Base-by-base conservation (phyloP, 2,113 vertebrate genomes). In the Sprattus sprattus region DNA sequence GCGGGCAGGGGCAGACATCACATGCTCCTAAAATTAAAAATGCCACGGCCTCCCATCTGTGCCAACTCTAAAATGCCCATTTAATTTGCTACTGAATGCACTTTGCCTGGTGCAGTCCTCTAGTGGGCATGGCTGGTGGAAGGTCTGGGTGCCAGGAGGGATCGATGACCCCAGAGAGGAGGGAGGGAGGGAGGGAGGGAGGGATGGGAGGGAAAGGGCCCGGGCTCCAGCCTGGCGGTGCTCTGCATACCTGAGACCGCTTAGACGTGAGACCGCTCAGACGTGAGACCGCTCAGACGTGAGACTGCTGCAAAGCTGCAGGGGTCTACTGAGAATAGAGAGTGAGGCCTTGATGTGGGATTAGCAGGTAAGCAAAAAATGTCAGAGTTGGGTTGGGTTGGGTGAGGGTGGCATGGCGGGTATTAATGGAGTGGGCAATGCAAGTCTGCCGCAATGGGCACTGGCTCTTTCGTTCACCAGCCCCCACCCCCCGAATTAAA, bases 261-360 rank as follows among this genome's bases (percentile, higher is more conserved):
- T 15, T n/a, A 15, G 13, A 78, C 15, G 25, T 28, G 28, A 28
- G 71, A 15, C 25, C 13, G 3, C 28, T 15, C n/a, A 15, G 13
- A 78, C 15, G 25, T 28, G 28, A 28, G 71, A 15, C 25, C 13
- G 3, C 28, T 15, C n/a, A 15, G 13, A 78, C 15, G 25, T 28
- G 28, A 28, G 71, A 15, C 25, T 4, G 3, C 28, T 15, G 71
- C 71, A 39, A 32, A 78, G 71, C 28, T 78, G 28, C 25, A 39
- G 71, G 71, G 11, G 11, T 28, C 71, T 78, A 32, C 71, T 78
- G 71, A 78, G 75, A 83, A 57, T 4, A 86, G 49, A 86, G 82
- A n/a, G 28, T 46, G 25, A 54, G 49, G 25, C 84, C 84, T 90
- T 90, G 86, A 88, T 88, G 87, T 90, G 22, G 86, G 84, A 87